Evolutionary conservation across 2,113 vertebrate genomes (phyloP).

Genomic region (Cnemophilus loriae): DNA sequence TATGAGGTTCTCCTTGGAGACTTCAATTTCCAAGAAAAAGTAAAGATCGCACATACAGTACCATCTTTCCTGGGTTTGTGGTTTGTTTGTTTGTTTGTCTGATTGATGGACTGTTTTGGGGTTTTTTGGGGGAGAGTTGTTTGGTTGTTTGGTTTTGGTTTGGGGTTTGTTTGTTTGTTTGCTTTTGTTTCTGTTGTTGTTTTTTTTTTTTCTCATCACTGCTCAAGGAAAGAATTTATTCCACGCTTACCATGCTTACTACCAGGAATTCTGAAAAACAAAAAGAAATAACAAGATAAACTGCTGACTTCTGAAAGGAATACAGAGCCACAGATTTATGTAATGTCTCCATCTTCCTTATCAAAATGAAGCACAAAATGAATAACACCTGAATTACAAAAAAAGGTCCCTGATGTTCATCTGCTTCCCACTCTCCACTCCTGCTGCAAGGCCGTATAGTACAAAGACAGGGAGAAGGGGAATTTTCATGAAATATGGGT

Average conservation of each 20-base stretch:
- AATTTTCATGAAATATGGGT: not conserved
- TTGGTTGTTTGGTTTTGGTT: not conserved
- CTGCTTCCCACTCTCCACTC: fast-evolving
- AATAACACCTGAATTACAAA: not conserved
- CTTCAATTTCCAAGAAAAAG: not conserved
- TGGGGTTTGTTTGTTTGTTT: not conserved
- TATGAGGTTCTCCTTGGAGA: not conserved
- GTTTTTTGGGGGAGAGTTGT: no score
- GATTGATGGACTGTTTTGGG: not conserved
- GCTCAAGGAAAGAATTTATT: not conserved
- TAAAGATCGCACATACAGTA: not conserved
- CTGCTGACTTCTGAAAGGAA: not conserved
- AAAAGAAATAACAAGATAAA: not conserved
- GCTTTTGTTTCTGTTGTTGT: fast-evolving
- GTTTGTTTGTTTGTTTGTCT: not conserved
- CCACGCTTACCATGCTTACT: not conserved
- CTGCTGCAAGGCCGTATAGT: not conserved
- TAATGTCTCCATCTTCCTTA: not conserved
- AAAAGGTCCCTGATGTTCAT: not conserved
- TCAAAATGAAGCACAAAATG: not conserved
- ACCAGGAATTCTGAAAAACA: not conserved
- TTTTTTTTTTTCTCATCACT: not conserved
- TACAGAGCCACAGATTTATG: not conserved
- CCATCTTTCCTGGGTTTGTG: not conserved
- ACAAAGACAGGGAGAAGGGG: not conserved